Evolutionary conservation across 35 echinoderm and acorn worm species (phyloP).

Genomic region (Diadema setosum): DNA sequence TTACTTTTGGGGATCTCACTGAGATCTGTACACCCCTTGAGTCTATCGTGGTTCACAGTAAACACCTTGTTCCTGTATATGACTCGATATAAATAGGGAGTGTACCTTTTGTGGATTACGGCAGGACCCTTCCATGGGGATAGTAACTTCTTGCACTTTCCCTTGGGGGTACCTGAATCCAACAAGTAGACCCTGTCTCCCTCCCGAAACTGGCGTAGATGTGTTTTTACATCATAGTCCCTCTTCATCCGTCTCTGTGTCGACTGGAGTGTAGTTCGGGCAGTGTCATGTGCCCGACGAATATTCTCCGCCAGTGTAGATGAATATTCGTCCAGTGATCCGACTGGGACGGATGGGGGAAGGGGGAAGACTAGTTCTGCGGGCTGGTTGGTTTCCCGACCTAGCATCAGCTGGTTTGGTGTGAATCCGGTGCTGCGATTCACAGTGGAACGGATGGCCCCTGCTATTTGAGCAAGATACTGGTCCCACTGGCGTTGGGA

Average conservation of each 20-base stretch:
- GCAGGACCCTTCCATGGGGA: conserved; percentile 40
- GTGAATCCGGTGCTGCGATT: conserved; percentile 29
- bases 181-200: conserved; percentile 16
- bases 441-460: conserved; percentile 13
- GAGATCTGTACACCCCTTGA: too few species aligned
- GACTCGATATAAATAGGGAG: conserved; percentile 13
- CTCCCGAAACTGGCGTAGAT: neutral
- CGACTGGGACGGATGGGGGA: neutral
- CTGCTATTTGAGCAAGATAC: neutral
- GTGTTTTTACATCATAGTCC: neutral
- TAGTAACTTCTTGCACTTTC: neutral
- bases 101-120: too few species aligned
- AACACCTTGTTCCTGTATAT: neutral
- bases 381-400: conserved; percentile 26
- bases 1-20: too few species aligned
- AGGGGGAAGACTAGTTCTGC: conserved; percentile 30
- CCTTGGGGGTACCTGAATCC: too few species aligned
- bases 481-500: neutral
- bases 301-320: neutral
- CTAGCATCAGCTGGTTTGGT: conserved; percentile 38
- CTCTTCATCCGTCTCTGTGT: conserved; percentile 11
- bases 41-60: too few species aligned
- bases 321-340: neutral
- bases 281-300: neutral
- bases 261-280: neutral